These are phyloP conservation scores for Brachyptera risi DNA, from an alignment of 2,888 invertebrate species.

Conservation along the genomic window DNA sequence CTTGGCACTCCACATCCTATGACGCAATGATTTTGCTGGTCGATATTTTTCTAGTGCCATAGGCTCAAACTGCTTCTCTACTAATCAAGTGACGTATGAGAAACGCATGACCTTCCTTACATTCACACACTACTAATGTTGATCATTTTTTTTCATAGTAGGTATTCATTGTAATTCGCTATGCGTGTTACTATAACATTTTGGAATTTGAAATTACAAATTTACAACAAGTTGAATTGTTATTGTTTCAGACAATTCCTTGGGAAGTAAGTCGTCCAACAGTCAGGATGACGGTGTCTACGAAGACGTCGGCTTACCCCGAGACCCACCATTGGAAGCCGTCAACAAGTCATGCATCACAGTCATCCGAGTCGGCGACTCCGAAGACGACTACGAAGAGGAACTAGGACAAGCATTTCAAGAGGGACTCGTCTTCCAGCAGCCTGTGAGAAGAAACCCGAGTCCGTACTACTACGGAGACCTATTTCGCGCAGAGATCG, in stretches of 20 bases:
- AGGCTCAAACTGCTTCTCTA: too few relatives aligned
- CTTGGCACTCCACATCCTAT: too few relatives aligned
- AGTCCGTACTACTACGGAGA: constrained; percentile 83
- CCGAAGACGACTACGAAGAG: constrained; percentile 23
- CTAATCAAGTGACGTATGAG: too few relatives aligned
- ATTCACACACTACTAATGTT: too few relatives aligned
- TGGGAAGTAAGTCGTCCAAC: constrained; percentile 24
- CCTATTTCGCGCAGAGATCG: constrained; percentile 53
- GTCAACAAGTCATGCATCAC: constrained; percentile 26
- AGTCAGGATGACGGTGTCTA: constrained; percentile 30
- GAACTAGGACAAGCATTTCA: constrained; percentile 4
- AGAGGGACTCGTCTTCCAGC: background rate
- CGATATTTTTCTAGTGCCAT: too few relatives aligned
- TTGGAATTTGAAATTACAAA: too few relatives aligned
- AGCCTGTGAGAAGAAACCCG: constrained; percentile 47
- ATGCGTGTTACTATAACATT: too few relatives aligned
- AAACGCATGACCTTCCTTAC: too few relatives aligned
- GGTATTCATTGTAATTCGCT: too few relatives aligned
- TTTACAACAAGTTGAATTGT: too few relatives aligned
- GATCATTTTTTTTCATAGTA: too few relatives aligned
- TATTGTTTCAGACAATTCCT: constrained; percentile 28
- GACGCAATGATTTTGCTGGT: too few relatives aligned
- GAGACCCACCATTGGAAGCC: constrained; percentile 2
- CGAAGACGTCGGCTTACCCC: constrained; percentile 31
- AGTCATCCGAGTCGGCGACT: constrained; percentile 24